Conservation (phyloP, 2,888 invertebrate species). For the Orchesellides sinensis region DNA sequence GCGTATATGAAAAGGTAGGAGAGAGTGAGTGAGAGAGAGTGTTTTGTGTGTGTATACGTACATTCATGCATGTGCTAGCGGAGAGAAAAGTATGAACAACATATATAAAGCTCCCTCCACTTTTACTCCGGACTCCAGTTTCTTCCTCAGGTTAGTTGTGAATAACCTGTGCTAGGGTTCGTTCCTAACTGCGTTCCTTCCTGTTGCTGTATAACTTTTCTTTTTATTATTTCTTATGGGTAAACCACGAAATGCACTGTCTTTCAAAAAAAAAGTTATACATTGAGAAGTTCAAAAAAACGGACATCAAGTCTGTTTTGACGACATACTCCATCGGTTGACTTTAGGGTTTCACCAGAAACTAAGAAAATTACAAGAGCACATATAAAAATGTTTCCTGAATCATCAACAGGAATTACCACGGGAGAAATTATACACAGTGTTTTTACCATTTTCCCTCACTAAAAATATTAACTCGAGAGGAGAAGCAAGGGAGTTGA, state of each 20-base stretch:
- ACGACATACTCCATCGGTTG: constrained; percentile 3
- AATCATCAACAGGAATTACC: constrained; percentile 10
- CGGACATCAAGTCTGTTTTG: too few relatives aligned
- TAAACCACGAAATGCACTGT: constrained; percentile 30
- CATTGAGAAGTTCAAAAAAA: too few relatives aligned
- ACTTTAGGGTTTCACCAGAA: neutral
- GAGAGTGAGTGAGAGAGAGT: neutral
- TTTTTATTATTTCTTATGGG: neutral
- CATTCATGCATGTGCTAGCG: constrained; percentile 12
- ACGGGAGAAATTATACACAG: neutral
- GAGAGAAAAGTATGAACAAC: too few relatives aligned
- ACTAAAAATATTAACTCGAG: neutral
- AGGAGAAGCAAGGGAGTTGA: neutral
- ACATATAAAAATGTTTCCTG: neutral
- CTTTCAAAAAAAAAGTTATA: constrained; percentile 17
- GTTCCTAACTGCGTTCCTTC: constrained; percentile 58
- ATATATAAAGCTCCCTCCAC: constrained; percentile 55
- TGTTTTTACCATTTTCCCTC: neutral
- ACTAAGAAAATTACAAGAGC: constrained; percentile 1
- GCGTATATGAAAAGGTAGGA: neutral
- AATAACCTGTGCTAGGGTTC: constrained; percentile 72
- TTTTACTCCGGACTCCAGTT: constrained; percentile 58
- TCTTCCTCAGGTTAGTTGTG: constrained; percentile 70
- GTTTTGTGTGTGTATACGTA: constrained; percentile 2
- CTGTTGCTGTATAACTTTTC: constrained; percentile 36